Evolutionary conservation across 1,140 invertebrate species (phyloP).

Genomic region (Anastatus disparis): DNA sequence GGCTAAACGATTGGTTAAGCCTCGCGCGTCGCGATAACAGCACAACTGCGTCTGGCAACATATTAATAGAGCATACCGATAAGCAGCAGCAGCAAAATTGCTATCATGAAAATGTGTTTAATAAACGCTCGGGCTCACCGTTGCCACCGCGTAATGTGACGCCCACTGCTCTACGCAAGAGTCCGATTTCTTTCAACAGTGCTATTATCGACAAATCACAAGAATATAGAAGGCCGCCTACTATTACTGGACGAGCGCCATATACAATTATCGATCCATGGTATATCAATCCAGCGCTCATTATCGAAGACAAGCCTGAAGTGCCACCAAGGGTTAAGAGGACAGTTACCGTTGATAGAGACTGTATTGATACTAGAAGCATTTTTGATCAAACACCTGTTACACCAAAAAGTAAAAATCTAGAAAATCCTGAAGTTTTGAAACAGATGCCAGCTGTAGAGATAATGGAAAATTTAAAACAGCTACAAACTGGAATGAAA

Average conservation of each 20-base stretch:
- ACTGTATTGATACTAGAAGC: slow-evolving; percentile 62
- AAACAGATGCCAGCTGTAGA: slow-evolving; percentile 49
- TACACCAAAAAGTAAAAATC: neutral
- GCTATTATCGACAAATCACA: slow-evolving; percentile 58
- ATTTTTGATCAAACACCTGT: slow-evolving; percentile 57
- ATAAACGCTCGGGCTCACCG: no score
- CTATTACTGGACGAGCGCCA: slow-evolving; percentile 20
- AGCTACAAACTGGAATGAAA: slow-evolving; percentile 57
- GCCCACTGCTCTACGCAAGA: slow-evolving; percentile 47
- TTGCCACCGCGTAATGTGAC: slow-evolving; percentile 36
- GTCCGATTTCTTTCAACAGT: slow-evolving; percentile 56
- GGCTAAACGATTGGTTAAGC: slow-evolving; percentile 68
- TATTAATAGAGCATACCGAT: slow-evolving; percentile 39
- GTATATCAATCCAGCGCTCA: slow-evolving; percentile 59
- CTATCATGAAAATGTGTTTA: no score
- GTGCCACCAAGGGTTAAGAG: slow-evolving; percentile 52
- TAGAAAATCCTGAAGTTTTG: slow-evolving; percentile 10
- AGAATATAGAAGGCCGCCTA: slow-evolving; percentile 18
- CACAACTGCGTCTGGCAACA: slow-evolving; percentile 27
- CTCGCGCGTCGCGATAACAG: slow-evolving; percentile 58
- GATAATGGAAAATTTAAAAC: slow-evolving; percentile 56
- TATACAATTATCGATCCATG: slow-evolving; percentile 35
- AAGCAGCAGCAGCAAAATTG: neutral
- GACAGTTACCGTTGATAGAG: slow-evolving; percentile 56
- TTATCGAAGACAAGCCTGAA: slow-evolving; percentile 55